Conservation (phyloP, 2,113 vertebrate species). For the Hippopotamus amphibius region DNA sequence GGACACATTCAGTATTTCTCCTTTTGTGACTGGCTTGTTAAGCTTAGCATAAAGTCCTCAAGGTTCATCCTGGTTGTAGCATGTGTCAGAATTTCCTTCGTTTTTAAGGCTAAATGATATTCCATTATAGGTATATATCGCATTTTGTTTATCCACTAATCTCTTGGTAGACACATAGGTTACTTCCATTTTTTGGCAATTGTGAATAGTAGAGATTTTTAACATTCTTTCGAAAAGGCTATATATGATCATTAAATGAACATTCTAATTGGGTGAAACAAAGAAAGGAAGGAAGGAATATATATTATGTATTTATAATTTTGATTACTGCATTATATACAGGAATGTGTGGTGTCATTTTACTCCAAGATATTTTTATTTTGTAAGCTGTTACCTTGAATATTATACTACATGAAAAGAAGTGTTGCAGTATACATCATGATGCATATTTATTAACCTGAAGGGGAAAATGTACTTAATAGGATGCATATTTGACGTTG, state of each 20-base stretch:
- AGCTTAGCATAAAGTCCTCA: neutral
- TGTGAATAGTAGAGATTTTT: neutral
- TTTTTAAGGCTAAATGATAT: neutral
- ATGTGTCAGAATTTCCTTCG: neutral
- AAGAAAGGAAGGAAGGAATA: neutral
- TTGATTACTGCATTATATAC: neutral
- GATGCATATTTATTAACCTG: constrained; percentile 79
- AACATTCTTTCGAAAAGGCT: neutral
- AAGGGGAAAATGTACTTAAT: constrained; percentile 80
- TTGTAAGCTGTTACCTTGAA: constrained; percentile 60
- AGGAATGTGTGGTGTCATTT: neutral
- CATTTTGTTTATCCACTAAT: neutral
- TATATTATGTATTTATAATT: neutral
- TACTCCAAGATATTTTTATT: neutral
- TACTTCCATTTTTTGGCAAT: neutral
- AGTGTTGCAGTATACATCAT: constrained; percentile 72
- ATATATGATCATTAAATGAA: neutral
- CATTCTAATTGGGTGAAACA: neutral
- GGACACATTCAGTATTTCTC: neutral
- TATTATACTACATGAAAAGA: constrained; percentile 71
- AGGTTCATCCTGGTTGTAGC: neutral
- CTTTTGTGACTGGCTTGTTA: neutral
- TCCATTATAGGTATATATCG: neutral
- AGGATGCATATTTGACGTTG: constrained; percentile 78
- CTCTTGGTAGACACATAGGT: neutral